Evolutionary conservation across 2,888 invertebrate genomes (phyloP), one percentile per base, ranked within the genome.

Genomic region (Linyphia triangularis): DNA sequence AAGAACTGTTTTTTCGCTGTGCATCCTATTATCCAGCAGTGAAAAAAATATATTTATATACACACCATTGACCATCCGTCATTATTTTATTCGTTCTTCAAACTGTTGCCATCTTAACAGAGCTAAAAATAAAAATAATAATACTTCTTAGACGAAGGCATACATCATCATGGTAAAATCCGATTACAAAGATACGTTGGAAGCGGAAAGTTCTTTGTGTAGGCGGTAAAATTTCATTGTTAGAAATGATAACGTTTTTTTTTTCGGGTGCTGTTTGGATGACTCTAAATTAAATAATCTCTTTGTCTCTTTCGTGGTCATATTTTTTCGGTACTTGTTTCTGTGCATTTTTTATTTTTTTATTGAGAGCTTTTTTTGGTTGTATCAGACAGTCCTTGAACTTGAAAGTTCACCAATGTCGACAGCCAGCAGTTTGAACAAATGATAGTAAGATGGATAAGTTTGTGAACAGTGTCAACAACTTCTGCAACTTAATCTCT

Each of bases 181-280:
- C 26, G 70, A 70, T 70, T 70, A 24, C 28, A 9, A 26, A 40
- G 43, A 70, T 70, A 43, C 13, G 13, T 6, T 43, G 26, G 43
- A 40, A 43, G 43, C 70, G 43, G 70, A 70, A 51, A 70, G 67
- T 28, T 43, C 51, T 43, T 70, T 69, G 67, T 69, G 67, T 69
- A 13, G 67, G 67, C 37, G 67, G 67, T 0, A 0, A 7, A 33
- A 28, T 33, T 33, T 33, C 33, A 33, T 33, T 51, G 51, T 51
- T n/a, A 51, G n/a, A 51, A 16, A 33, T n/a, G 51, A 51, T 51
- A 51, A 16, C 16, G 3, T 40, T 1, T 40, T 13, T 40, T 40
- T 40, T 13, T 51, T 51, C 16, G n/a, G n/a, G 51, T 51, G n/a
- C 51, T n/a, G 5, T 51, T n/a, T 16, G n/a, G n/a, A 51, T 51